Conservation (phyloP, 2,797 vertebrate species). For the Phalanger gymnotis region DNA sequence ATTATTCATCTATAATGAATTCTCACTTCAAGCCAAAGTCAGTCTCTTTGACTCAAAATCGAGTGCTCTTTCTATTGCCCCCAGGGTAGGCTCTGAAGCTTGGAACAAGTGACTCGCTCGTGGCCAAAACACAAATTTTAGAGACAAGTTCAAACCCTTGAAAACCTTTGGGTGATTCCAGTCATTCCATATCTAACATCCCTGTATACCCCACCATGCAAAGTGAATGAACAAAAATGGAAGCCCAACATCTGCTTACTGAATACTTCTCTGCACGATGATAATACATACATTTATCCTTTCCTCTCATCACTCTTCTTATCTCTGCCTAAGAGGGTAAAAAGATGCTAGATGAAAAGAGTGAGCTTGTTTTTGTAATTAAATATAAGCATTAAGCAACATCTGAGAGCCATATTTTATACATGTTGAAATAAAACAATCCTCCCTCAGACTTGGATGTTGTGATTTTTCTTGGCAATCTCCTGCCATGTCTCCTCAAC, state of each 20-base stretch:
- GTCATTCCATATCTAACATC: neutral
- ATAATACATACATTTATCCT: constrained; percentile 33
- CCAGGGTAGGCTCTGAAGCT: neutral
- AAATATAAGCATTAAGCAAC: constrained; percentile 40
- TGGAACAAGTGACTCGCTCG: neutral
- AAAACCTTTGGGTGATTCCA: neutral
- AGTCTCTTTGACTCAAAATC: neutral
- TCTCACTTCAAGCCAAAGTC: neutral
- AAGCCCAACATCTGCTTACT: neutral
- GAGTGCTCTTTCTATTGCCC: neutral
- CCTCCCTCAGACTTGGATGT: constrained; percentile 48
- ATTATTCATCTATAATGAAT: neutral
- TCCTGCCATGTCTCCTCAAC: constrained; percentile 59
- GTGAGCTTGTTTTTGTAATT: constrained; percentile 46
- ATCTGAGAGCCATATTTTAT: constrained; percentile 51
- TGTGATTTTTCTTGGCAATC: constrained; percentile 60
- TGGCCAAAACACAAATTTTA: neutral
- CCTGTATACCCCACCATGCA: neutral
- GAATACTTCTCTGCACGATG: neutral
- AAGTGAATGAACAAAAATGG: constrained; percentile 10
- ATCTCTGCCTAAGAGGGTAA: neutral
- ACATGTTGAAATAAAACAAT: constrained; percentile 54
- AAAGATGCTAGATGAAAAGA: neutral
- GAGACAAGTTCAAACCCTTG: neutral
- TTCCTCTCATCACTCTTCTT: neutral